Evolutionary conservation across 1,140 invertebrate genomes (phyloP), one percentile per base, ranked within the genome.

Genomic region (Thereuonema tuberculata): DNA sequence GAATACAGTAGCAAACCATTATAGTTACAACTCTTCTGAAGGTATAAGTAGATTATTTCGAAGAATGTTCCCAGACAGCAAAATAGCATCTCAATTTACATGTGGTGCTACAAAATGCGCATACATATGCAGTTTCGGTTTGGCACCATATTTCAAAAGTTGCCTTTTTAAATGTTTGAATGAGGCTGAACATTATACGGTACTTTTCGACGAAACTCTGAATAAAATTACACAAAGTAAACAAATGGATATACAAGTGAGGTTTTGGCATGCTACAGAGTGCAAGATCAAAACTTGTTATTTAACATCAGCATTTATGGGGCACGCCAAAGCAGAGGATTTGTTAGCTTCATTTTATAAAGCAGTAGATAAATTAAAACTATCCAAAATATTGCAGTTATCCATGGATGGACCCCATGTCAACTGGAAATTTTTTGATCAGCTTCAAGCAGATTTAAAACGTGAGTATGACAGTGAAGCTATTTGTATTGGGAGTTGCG

Each of bases 401-500:
- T 63, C 66, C 23, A 68, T 67, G 66, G 67, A 68, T 66, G 67
- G 66, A 24, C 66, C 66, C 48, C 62, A 65, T 56, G 67, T 67
- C 1, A 67, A 68, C 48, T 68, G 62, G 66, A 60, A 56, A 57
- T 27, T 61, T 20, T 63, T 62, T 29, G 56, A 63, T 25, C 31
- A 46, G 20, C 27, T 67, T 9, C 27, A 62, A 49, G 23, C 28
- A 0, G 62, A 63, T 26, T 5, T 67, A 1, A 29, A 52, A 43
- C 47, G 55, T n/a, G 21, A 52, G 14, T 12, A 52, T 14, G 12
- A 52, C 20, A 20, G 14, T 12, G 24, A 58, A 28, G n/a, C 58
- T 14, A 12, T 60, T 9, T 20, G 58, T 24, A 2, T 60, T 14
- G 59, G 59, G 15, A 25, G n/a, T 9, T 60, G 59, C 21, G 26